Percentiles rank a stretch among this genome's conserved stretches.
Evolutionary conservation across 2,113 vertebrate genomes (phyloP).

Genomic region (Corydoras sp.): DNA sequence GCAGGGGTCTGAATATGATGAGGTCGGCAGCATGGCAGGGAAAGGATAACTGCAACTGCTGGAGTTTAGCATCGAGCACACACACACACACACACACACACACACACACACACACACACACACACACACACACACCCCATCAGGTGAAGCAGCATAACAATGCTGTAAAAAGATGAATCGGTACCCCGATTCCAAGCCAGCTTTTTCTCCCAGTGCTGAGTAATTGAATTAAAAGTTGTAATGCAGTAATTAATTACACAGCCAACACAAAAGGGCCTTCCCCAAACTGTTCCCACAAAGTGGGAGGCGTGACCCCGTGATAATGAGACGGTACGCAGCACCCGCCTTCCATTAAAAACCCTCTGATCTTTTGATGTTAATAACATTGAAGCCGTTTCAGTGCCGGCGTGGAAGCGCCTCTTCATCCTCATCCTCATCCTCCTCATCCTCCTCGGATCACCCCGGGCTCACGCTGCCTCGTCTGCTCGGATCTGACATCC

Average conservation of each 20-base stretch:
- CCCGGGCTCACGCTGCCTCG: conserved; percentile 9
- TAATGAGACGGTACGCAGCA: neutral
- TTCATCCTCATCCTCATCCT: neutral
- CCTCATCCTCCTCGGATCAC: conserved; percentile 10
- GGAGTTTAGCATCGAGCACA: conserved; percentile 9
- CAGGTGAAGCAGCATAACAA: neutral
- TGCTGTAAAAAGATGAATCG: no score
- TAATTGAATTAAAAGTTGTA: no score
- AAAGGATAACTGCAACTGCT: conserved; percentile 1
- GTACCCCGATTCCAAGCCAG: no score
- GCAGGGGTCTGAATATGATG: conserved; percentile 23
- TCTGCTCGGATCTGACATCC: conserved; percentile 9
- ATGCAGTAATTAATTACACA: no score
- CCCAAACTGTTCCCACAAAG: no score
- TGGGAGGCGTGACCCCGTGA: neutral
- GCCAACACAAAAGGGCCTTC: no score
- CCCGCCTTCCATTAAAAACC: neutral
- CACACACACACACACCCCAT: neutral
- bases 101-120: neutral
- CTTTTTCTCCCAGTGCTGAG: no score
- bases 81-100: neutral
- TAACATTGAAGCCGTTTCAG: no score
- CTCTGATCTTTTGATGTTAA: no score
- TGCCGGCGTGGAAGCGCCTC: no score
- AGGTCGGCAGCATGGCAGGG: conserved; percentile 11